Percentiles rank a stretch among this genome's conserved stretches.
Evolutionary conservation across 2,797 vertebrate species (phyloP).

Genomic region (Micropoecilia bifurca): DNA sequence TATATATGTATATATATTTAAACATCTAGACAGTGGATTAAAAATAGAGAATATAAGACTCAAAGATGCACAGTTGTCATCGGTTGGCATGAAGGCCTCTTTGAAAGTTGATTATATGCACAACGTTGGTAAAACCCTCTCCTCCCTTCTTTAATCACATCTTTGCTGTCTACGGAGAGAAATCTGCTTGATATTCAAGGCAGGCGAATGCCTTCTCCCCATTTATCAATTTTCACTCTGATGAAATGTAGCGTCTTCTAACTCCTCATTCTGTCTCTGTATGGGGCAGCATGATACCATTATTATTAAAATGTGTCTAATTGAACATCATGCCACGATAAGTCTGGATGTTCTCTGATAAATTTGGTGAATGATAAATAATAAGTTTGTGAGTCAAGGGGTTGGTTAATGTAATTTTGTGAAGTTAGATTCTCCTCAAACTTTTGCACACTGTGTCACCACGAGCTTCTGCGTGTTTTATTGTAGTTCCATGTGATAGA

Average conservation of each 20-base stretch:
- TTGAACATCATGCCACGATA: slow-evolving; percentile 28
- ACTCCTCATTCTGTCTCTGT: slow-evolving; percentile 25
- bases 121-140: slow-evolving; percentile 60
- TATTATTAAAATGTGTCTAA: slow-evolving; percentile 28
- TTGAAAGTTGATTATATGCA: slow-evolving; percentile 72
- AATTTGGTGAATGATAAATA: slow-evolving; percentile 8
- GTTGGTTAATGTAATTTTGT: slow-evolving; percentile 7
- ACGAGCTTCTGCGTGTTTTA: background rate
- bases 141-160: slow-evolving; percentile 74
- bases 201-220: slow-evolving; percentile 57
- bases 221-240: slow-evolving; percentile 58
- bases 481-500: background rate
- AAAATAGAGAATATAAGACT: slow-evolving; percentile 51
- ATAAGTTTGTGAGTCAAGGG: slow-evolving; percentile 26
- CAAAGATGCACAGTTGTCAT: slow-evolving; percentile 59
- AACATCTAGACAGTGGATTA: slow-evolving; percentile 44
- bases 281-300: slow-evolving; percentile 20
- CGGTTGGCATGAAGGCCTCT: slow-evolving; percentile 52
- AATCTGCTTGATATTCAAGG: slow-evolving; percentile 75
- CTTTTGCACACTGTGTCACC: background rate
- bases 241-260: slow-evolving; percentile 54
- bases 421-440: background rate
- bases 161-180: slow-evolving; percentile 67
- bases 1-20: slow-evolving; percentile 10
- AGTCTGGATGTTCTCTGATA: slow-evolving; percentile 23